These are phyloP conservation scores for Steinernema hermaphroditum DNA, from an alignment of 2,888 invertebrate genomes.

Conservation along the genomic window DNA sequence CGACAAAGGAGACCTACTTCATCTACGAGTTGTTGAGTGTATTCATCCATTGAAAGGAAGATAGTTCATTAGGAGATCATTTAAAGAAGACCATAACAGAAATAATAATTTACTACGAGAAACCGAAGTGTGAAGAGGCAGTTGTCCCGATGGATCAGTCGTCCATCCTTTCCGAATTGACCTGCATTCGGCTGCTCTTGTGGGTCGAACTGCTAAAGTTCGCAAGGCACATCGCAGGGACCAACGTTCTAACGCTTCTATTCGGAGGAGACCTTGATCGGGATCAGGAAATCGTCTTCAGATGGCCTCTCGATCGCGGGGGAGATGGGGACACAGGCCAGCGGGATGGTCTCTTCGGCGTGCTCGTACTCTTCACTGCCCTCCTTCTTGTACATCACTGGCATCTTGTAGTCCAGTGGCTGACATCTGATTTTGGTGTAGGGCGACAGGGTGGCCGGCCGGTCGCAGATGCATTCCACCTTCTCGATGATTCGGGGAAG, in stretches of 20 bases:
- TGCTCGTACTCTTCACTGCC: background rate
- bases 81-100: too few relatives aligned
- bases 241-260: background rate
- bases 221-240: too few relatives aligned
- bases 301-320: background rate
- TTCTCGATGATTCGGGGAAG: constrained; percentile 40
- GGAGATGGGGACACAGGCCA: constrained; percentile 21
- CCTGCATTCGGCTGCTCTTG: too few relatives aligned
- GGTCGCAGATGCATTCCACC: constrained; percentile 38
- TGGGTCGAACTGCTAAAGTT: too few relatives aligned
- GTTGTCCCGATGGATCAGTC: too few relatives aligned
- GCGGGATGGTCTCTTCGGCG: background rate
- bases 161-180: too few relatives aligned
- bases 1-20: too few relatives aligned
- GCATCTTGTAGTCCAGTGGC: constrained; percentile 40
- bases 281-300: constrained; percentile 14
- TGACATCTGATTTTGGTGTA: constrained; percentile 43
- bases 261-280: constrained; percentile 2
- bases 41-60: too few relatives aligned
- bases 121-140: too few relatives aligned
- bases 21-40: too few relatives aligned
- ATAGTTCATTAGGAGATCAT: too few relatives aligned
- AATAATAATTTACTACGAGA: too few relatives aligned
- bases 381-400: constrained; percentile 31
- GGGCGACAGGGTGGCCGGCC: constrained; percentile 43